These are phyloP conservation scores for Pemphigus obesinymphae DNA, from an alignment of 1,140 invertebrate genomes.

Conservation along the genomic window DNA sequence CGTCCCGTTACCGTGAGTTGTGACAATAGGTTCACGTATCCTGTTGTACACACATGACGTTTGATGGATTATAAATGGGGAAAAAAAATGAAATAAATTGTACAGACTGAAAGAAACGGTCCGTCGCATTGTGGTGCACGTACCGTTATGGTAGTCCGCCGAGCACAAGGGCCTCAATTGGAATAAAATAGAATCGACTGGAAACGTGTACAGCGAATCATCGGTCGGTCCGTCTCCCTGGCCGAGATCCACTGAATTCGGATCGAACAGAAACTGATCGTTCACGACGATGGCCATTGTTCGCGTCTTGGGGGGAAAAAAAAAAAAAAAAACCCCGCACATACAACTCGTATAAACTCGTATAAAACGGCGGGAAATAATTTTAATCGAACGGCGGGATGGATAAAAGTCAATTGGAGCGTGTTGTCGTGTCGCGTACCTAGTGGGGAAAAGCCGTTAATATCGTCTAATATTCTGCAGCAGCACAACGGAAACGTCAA, in stretches of 20 bases:
- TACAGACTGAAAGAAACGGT: not conserved
- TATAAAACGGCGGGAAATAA: no score
- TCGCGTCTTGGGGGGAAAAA: no score
- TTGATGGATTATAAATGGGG: not conserved
- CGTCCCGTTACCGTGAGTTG: not conserved
- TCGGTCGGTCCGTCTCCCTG: not conserved
- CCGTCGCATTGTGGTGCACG: not conserved
- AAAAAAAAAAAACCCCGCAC: no score
- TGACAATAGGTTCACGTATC: not conserved
- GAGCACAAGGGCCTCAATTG: not conserved
- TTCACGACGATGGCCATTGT: not conserved
- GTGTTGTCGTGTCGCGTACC: no score
- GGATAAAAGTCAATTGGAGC: no score
- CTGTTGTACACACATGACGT: not conserved
- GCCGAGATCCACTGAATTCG: not conserved
- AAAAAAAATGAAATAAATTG: not conserved
- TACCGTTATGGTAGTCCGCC: not conserved
- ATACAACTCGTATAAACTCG: no score
- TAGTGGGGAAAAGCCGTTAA: no score
- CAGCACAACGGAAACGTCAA: no score
- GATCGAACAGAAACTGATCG: not conserved
- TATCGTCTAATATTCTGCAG: no score
- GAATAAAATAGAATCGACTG: not conserved
- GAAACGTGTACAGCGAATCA: not conserved
- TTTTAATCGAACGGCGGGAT: no score